phyloP scores from a whole-genome alignment of 2,888 invertebrate genomes.

The Heterodera filipjevi region DNA sequence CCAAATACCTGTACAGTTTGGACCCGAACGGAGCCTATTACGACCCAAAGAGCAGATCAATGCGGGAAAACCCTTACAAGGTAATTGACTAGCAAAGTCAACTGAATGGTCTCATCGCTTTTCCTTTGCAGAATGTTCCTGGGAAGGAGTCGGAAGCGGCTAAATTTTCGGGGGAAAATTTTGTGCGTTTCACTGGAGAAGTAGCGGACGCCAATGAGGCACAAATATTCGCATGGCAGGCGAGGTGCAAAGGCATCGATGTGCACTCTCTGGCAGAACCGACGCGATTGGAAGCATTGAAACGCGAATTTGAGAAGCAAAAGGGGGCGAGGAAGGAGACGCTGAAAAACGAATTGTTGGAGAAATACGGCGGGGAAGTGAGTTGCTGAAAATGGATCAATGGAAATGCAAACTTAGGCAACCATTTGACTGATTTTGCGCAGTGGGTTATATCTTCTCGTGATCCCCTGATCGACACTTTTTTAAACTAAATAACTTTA shows the following conservation, averaged over 20 bases:
- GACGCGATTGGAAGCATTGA: constrained; percentile 88
- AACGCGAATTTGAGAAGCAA: constrained; percentile 85
- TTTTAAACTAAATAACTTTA: too few relatives aligned
- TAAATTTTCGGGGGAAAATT: constrained; percentile 89
- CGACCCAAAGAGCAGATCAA: constrained; percentile 96
- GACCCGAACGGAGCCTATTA: constrained; percentile 97
- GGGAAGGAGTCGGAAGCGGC: constrained; percentile 63
- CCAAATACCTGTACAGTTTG: constrained; percentile 93
- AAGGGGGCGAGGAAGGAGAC: constrained; percentile 86
- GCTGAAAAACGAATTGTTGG: constrained; percentile 78
- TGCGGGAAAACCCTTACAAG: constrained; percentile 92
- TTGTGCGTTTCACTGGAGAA: constrained; percentile 88
- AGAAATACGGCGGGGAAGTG: constrained; percentile 83
- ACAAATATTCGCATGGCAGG: constrained; percentile 71
- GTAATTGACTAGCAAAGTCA: constrained; percentile 15
- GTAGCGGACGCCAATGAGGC: constrained; percentile 86
- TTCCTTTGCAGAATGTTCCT: constrained; percentile 45
- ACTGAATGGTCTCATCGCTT: neutral
- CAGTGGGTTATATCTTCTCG: too few relatives aligned
- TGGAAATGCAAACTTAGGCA: too few relatives aligned
- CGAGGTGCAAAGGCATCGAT: constrained; percentile 74
- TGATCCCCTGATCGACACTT: too few relatives aligned
- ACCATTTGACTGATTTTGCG: too few relatives aligned
- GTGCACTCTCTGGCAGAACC: constrained; percentile 95
- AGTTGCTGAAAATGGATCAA: neutral